phyloP scores from a whole-genome alignment of 2,113 vertebrate genomes.

The Rallus limicola region DNA sequence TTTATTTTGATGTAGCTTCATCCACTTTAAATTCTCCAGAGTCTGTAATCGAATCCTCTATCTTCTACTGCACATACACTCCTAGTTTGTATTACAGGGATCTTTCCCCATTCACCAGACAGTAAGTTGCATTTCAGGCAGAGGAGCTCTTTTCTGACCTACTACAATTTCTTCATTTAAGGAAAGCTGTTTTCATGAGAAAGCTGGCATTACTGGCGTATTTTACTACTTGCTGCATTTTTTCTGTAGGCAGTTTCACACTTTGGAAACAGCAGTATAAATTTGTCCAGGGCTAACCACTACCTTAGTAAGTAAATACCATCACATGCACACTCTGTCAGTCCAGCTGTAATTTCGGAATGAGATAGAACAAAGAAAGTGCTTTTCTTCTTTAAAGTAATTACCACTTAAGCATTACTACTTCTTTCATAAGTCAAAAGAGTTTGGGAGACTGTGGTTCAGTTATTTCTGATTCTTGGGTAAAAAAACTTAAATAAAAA shows the following conservation, averaged over 20 bases:
- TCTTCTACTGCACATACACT: neutral
- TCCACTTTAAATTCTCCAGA: neutral
- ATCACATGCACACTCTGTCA: neutral
- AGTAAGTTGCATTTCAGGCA: neutral
- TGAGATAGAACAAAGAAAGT: neutral
- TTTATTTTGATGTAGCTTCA: neutral
- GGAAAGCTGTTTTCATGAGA: neutral
- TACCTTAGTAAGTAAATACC: neutral
- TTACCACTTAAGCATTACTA: neutral
- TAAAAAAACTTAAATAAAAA: neutral
- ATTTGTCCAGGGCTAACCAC: neutral
- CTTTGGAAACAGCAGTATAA: neutral
- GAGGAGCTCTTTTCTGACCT: neutral
- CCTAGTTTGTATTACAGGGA: neutral
- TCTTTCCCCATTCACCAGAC: neutral
- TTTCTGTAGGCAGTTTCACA: neutral
- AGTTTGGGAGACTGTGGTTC: neutral
- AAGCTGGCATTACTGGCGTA: neutral
- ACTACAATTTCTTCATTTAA: neutral
- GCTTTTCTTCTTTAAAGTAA: neutral
- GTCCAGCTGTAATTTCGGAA: neutral
- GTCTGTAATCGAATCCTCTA: neutral
- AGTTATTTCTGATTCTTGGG: constrained; percentile 19
- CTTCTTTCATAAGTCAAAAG: neutral
- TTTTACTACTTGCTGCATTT: neutral